A percentile compares a stretch with the other conserved stretches of the same genome.
These are phyloP conservation scores for Xanthorhoe designata DNA, from an alignment of 2,888 invertebrate species.

Conservation along the genomic window DNA sequence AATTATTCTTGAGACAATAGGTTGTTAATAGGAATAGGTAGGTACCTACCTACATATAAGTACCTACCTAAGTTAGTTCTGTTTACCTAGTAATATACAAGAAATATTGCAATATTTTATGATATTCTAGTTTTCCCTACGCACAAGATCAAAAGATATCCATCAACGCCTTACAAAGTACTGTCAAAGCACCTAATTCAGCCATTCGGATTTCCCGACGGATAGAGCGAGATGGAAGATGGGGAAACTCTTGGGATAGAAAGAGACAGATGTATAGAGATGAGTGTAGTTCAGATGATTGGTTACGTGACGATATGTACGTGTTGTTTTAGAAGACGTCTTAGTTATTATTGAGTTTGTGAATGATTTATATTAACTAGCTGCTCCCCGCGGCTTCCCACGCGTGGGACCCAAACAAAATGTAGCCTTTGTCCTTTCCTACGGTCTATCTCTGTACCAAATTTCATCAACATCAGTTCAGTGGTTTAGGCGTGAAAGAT, in stretches of 20 bases:
- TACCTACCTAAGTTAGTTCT: no score
- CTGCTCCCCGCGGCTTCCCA: no score
- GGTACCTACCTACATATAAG: no score
- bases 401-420: no score
- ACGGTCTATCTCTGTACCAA: no score
- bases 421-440: no score
- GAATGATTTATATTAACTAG: no score
- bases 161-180: slow-evolving; percentile 75
- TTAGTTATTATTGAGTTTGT: neutral
- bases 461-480: no score
- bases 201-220: slow-evolving; percentile 80
- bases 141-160: slow-evolving; percentile 72
- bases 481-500: no score
- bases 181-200: slow-evolving; percentile 72
- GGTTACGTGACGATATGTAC: slow-evolving; percentile 80
- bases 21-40: no score
- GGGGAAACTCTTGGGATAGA: slow-evolving; percentile 43
- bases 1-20: no score
- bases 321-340: slow-evolving; percentile 57
- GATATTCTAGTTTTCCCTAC: slow-evolving; percentile 44
- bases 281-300: slow-evolving; percentile 80
- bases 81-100: no score
- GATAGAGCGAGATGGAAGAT: slow-evolving; percentile 57
- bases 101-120: neutral
- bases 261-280: slow-evolving; percentile 70